A percentile compares a stretch with the other conserved stretches of the same genome.
Evolutionary conservation across 1,140 invertebrate species (phyloP).

Genomic region (Agraylea sexmaculata): DNA sequence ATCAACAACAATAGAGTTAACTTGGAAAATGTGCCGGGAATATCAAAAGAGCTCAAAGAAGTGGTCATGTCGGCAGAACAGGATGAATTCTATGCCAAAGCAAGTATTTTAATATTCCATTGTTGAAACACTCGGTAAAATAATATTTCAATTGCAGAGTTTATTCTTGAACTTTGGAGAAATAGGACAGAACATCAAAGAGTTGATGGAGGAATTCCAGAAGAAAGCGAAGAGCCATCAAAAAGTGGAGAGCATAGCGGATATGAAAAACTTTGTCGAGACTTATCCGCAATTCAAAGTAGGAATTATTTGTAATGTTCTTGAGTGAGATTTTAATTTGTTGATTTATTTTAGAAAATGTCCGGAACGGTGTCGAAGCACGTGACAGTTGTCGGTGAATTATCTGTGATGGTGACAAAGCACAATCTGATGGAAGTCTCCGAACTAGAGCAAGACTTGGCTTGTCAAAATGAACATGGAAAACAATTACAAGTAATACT

Average conservation of each 20-base stretch:
- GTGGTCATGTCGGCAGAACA: constrained; percentile 90
- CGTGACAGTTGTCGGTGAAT: constrained; percentile 88
- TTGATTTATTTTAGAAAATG: constrained; percentile 67
- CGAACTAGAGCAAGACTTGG: constrained; percentile 93
- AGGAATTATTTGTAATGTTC: constrained; percentile 18
- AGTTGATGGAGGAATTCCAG: constrained; percentile 96
- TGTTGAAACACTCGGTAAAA: constrained; percentile 11
- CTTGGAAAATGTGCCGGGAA: constrained; percentile 67
- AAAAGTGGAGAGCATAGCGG: constrained; percentile 95
- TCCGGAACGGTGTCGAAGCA: constrained; percentile 97
- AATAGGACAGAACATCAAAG: constrained; percentile 94
- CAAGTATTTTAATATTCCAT: constrained; percentile 29
- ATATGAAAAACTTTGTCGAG: constrained; percentile 99
- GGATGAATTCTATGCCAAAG: constrained; percentile 94
- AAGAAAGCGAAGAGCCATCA: constrained; percentile 89
- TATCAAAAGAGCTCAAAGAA: constrained; percentile 83
- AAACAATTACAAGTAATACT: constrained; percentile 60
- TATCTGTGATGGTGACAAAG: constrained; percentile 72
- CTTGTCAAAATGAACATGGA: constrained; percentile 86
- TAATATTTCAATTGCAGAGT: constrained; percentile 49
- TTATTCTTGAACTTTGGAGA: constrained; percentile 96
- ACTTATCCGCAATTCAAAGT: constrained; percentile 95
- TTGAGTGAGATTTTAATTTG: no score
- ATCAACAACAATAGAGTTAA: constrained; percentile 94
- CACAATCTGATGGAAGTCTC: constrained; percentile 82